Base-by-base conservation (phyloP, 2,113 vertebrate species). In the Gracilinanus agilis region DNA sequence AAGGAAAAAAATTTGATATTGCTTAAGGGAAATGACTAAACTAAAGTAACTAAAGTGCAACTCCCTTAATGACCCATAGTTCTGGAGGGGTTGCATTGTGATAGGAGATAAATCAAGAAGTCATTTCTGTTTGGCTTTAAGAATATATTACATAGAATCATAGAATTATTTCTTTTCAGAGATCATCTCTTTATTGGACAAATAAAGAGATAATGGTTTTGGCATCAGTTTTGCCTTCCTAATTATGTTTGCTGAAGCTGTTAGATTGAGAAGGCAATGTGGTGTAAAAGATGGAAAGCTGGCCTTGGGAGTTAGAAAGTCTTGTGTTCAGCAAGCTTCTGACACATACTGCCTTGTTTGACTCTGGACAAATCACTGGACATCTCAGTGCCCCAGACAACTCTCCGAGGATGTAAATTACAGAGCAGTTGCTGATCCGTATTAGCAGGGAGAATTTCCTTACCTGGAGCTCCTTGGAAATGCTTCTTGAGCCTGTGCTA, bases 61-160 rank as follows among this genome's bases (percentile, higher is more conserved):
- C n/a, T 40, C 34, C 67, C n/a, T 23, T 83, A 23, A 88, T 55
- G 92, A 92, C 21, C n/a, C 4, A 0, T 75, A 16, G 0, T 6
- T 0, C 89, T 92, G 0, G 67, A 56, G 24, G 54, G 40, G 24
- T 49, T 29, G 8, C 90, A 54, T 91, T 44, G 10, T 29, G 54
- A 88, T 8, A 89, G 75, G 61, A 3, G 44, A 4, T 95, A 61
- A 55, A 3, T 94, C 55, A 75, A 44, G 67, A 93, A 96, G 34
- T 49, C 24, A 3, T 91, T 90, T 95, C 67, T 90, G 11, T 24
- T 88, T 49, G 91, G 92, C 56, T 16, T 93, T 89, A 91, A 91
- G 67, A 90, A 91, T 44, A 75, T 13, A 53, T 90, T 53, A n/a
- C 90, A 91, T 55, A 88, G 49, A 75, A 58, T 54, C 90, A 94